Evolutionary conservation across 2,797 vertebrate species (phyloP).

Genomic region (Scyliorhinus canicula): DNA sequence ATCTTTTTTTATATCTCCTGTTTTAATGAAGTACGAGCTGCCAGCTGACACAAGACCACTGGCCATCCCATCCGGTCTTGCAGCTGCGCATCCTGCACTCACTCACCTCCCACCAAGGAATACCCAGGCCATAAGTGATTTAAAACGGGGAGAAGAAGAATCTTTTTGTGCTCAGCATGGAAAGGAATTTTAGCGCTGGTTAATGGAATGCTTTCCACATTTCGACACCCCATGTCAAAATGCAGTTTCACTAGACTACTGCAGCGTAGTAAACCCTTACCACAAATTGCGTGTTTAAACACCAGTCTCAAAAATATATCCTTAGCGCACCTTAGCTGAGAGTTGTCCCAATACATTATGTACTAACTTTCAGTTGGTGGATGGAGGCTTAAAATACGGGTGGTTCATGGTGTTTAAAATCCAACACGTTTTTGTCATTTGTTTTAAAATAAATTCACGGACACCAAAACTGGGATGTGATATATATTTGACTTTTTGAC

Average conservation of each 20-base stretch:
- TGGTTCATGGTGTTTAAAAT: neutral
- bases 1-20: too few relatives aligned
- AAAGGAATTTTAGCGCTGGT: neutral
- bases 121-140: neutral
- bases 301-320: neutral
- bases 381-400: neutral
- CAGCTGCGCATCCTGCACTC: too few relatives aligned
- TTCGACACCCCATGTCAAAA: neutral
- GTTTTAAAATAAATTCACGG: neutral
- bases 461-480: neutral
- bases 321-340: neutral
- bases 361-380: neutral
- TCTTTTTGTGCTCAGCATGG: neutral
- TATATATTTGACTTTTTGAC: neutral
- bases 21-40: too few relatives aligned
- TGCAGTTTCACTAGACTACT: neutral
- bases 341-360: neutral
- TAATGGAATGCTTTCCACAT: neutral
- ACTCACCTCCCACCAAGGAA: neutral
- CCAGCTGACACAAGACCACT: too few relatives aligned
- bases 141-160: neutral
- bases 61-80: too few relatives aligned
- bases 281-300: neutral
- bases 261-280: neutral
- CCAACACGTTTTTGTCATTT: neutral